phyloP scores from a whole-genome alignment of 1,140 invertebrate species.

The Apis laboriosa region DNA sequence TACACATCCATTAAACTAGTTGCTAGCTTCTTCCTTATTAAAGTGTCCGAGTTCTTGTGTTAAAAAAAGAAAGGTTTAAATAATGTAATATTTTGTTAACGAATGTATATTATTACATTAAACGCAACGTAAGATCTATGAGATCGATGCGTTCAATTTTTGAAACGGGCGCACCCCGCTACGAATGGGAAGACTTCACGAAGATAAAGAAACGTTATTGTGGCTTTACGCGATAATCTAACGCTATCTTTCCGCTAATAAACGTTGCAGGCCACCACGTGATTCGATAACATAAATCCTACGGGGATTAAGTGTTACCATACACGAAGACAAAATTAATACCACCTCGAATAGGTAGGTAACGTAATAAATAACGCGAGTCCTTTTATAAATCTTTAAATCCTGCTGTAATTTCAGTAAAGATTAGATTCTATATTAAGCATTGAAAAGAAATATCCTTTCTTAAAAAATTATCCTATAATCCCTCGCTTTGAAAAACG shows the following conservation, averaged over 20 bases:
- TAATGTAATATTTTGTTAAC: no score
- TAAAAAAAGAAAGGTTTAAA: no score
- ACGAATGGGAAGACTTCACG: no score
- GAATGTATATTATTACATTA: no score
- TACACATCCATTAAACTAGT: no score
- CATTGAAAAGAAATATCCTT: neutral
- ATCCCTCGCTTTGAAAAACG: no score
- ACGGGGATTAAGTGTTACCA: neutral
- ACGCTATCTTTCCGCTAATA: neutral
- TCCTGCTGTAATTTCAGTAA: neutral
- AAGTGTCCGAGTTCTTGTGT: no score
- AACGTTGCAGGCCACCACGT: conserved; percentile 14
- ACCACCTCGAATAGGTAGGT: neutral
- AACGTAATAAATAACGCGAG: neutral
- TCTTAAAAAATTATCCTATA: no score
- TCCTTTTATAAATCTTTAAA: conserved; percentile 13
- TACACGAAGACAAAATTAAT: neutral
- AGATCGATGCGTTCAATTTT: no score
- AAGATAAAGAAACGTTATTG: conserved; percentile 17
- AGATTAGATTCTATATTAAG: neutral
- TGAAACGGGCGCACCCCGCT: no score
- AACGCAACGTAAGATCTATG: no score
- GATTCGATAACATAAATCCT: conserved; percentile 13
- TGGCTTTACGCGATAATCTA: conserved; percentile 35
- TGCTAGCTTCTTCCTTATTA: no score